Percentiles rank a stretch among this genome's conserved stretches.
These are phyloP conservation scores for Zosterops lateralis DNA, from an alignment of 2,113 vertebrate species.

Conservation along the genomic window DNA sequence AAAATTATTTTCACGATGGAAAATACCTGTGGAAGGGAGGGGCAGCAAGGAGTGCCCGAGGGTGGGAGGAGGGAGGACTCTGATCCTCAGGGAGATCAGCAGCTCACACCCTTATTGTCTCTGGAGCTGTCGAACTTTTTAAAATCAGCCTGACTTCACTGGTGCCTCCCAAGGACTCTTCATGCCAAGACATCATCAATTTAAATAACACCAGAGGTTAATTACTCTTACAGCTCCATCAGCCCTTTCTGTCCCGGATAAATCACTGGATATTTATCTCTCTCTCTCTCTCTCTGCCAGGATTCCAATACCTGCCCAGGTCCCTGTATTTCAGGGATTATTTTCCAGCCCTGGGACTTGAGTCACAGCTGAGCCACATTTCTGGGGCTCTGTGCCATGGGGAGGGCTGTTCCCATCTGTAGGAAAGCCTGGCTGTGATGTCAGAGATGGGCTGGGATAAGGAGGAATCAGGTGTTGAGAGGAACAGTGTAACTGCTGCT, in stretches of 20 bases:
- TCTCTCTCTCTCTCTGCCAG: not conserved
- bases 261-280: not conserved
- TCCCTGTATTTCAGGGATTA: not conserved
- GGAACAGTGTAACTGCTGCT: not conserved
- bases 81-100: not conserved
- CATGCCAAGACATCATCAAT: not conserved
- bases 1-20: not conserved
- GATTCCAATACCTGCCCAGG: not conserved
- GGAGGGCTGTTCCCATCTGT: not conserved
- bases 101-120: not conserved
- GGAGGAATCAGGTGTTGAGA: not conserved
- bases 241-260: not conserved
- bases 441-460: conserved; percentile 1
- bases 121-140: not conserved
- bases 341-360: not conserved
- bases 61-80: not conserved
- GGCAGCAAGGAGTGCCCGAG: not conserved
- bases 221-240: not conserved
- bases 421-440: not conserved
- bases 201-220: conserved; percentile 20
- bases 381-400: not conserved
- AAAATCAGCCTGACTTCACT: not conserved
- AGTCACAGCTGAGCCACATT: not conserved
- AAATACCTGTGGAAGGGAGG: not conserved
- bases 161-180: conserved; percentile 16